Base-by-base conservation (phyloP, 1,140 invertebrate genomes). In the Drosophila miranda region DNA sequence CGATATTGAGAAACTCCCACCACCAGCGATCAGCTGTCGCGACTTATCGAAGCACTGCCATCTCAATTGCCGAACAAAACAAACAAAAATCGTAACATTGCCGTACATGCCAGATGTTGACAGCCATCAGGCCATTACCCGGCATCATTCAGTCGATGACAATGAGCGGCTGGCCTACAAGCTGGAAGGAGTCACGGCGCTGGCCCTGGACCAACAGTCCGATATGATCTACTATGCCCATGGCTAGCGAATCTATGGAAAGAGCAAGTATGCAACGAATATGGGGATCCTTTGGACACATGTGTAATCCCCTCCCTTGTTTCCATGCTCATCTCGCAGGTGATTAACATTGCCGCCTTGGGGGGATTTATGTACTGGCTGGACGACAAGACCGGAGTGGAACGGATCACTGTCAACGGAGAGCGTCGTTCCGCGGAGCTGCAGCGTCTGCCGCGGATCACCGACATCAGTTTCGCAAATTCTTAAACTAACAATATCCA, bases 191-290 rank as follows among this genome's bases (percentile, higher is more conserved):
- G 19, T 19, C 19, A 95, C 95, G 11, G n/a, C n/a, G n/a, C n/a
- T n/a, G n/a, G 95, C 97, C 0, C 92, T 99, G 0, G 98, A 99
- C 91, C 94, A 94, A 26, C 92, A 93, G 49, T 93, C 94, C 11
- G 94, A 96, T 80, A 93, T 94, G 52, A 92, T 99, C 2, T 99
- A 96, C 89, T 99, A 97, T 96, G 95, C 96, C 0, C 93, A 94
- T 71, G 93, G 93, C 5, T 93, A 94, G 45, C 93, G 95, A 46
- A 97, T 98, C 49, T 95, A 96, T 86, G 94, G 96, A 8, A 92
- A 93, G 50, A 94, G 95, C 79, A 94, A 93, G 93, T 95, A 88
- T 91, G 90, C 0, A 2, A 6, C 4, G n/a, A 34, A 34, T 11
- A 34, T 8, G 28, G 28, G 28, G 7, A n/a, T n/a, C n/a, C n/a